Percentiles rank a stretch among this genome's conserved stretches.
Conservation (phyloP, 2,888 invertebrate genomes). For the Conchocele bisecta region DNA sequence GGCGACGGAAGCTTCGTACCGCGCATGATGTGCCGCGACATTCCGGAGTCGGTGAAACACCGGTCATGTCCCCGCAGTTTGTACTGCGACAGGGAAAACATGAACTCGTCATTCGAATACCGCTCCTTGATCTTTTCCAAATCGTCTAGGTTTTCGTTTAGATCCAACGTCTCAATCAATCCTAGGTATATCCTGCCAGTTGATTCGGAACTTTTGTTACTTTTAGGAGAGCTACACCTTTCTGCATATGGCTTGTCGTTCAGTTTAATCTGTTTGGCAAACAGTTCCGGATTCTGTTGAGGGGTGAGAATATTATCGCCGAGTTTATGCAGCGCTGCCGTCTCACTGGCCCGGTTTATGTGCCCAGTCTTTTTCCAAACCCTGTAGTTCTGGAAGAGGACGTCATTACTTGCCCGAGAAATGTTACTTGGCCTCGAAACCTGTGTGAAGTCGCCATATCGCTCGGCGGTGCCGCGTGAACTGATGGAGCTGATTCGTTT, state of each 20-base stretch:
- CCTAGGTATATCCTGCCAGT: constrained; percentile 54
- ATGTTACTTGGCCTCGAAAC: not conserved
- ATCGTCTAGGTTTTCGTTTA: constrained; percentile 51
- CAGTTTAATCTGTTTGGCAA: constrained; percentile 48
- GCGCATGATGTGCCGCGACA: constrained; percentile 39
- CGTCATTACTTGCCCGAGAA: constrained; percentile 39
- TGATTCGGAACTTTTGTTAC: constrained; percentile 47
- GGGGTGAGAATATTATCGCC: constrained; percentile 43
- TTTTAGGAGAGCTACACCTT: constrained; percentile 49
- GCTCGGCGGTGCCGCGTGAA: constrained; percentile 29
- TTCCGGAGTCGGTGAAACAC: constrained; percentile 35
- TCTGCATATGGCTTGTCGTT: constrained; percentile 18
- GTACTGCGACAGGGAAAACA: constrained; percentile 45
- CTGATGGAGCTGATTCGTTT: constrained; percentile 50
- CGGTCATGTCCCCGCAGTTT: constrained; percentile 55
- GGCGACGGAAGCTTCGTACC: constrained; percentile 37
- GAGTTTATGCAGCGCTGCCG: constrained; percentile 33
- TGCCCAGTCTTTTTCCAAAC: not conserved
- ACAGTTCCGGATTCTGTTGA: constrained; percentile 56
- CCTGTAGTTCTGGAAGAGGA: constrained; percentile 42
- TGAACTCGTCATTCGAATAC: constrained; percentile 52
- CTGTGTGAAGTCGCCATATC: not conserved
- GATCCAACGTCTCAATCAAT: constrained; percentile 52
- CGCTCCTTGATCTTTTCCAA: constrained; percentile 55
- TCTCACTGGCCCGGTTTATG: constrained; percentile 37